A percentile compares a stretch with the other conserved stretches of the same genome.
Conservation (phyloP, 2,888 invertebrate genomes). For the Onchidella celtica region DNA sequence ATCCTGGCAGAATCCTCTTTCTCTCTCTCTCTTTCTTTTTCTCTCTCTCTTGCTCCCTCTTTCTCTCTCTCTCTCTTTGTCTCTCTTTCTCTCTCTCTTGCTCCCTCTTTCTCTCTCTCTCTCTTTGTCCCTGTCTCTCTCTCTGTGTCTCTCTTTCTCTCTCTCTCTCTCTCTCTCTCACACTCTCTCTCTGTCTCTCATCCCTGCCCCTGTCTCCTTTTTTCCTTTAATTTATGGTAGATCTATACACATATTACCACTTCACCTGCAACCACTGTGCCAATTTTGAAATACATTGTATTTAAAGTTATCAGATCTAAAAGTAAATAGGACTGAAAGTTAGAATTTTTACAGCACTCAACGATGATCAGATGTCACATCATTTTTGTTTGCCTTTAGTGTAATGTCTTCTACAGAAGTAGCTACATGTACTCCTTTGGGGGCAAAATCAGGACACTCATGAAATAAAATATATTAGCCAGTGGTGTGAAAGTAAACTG, state of each 20-base stretch:
- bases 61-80: not conserved
- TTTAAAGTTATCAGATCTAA: no score
- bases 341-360: no score
- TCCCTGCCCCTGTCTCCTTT: not conserved
- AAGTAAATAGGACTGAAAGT: no score
- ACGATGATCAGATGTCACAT: no score
- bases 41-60: not conserved
- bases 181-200: not conserved
- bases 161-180: not conserved
- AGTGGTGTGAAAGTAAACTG: no score
- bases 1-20: not conserved
- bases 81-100: not conserved
- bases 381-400: no score
- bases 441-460: no score
- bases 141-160: not conserved
- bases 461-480: no score
- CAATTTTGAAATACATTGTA: no score
- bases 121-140: not conserved
- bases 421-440: no score
- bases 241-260: not conserved
- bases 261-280: no score
- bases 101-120: constrained; percentile 10
- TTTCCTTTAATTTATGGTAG: not conserved
- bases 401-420: no score
- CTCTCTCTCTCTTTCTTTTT: not conserved